These are phyloP conservation scores for Cassiopea xamachana DNA, from an alignment of 30 jellyfish, hydroid and myxozoan genomes.

Conservation along the genomic window DNA sequence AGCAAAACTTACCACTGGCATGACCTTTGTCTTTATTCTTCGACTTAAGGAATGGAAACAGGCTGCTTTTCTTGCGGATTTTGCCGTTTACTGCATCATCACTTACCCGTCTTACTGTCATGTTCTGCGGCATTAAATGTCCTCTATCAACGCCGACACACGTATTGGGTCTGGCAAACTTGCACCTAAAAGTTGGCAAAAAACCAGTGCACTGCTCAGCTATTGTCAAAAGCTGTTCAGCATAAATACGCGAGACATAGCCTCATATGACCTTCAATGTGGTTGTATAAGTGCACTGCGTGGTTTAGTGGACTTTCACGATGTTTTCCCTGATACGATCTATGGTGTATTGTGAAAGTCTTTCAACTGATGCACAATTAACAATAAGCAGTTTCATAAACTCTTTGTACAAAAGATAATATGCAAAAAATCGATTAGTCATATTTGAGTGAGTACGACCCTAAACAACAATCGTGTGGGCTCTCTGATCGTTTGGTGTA, in stretches of 20 bases:
- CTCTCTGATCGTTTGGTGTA: too few species aligned
- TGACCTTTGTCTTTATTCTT: slow-evolving; percentile 3
- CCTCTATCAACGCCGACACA: slow-evolving; percentile 11
- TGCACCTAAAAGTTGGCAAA: slow-evolving; percentile 46
- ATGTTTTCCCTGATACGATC: slow-evolving; percentile 6
- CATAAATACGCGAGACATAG: neutral
- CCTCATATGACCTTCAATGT: neutral
- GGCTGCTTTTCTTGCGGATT: slow-evolving; percentile 41
- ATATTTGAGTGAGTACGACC: slow-evolving; percentile 13
- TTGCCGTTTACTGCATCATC: slow-evolving; percentile 58
- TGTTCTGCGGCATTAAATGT: slow-evolving; percentile 7
- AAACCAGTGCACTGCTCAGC: neutral
- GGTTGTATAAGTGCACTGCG: slow-evolving; percentile 6
- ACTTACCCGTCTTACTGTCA: slow-evolving; percentile 60
- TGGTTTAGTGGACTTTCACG: slow-evolving; percentile 20
- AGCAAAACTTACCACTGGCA: neutral
- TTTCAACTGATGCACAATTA: slow-evolving; percentile 8
- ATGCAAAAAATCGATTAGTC: slow-evolving; percentile 26
- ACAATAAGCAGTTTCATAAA: slow-evolving; percentile 3
- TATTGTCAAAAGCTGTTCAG: neutral
- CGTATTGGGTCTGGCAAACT: slow-evolving; percentile 47
- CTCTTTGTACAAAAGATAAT: slow-evolving; percentile 19
- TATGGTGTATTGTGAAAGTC: neutral
- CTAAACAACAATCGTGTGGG: neutral
- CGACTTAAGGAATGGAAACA: slow-evolving; percentile 63